Evolutionary conservation across 2,888 invertebrate genomes (phyloP).

Genomic region (Copidosoma aretas): DNA sequence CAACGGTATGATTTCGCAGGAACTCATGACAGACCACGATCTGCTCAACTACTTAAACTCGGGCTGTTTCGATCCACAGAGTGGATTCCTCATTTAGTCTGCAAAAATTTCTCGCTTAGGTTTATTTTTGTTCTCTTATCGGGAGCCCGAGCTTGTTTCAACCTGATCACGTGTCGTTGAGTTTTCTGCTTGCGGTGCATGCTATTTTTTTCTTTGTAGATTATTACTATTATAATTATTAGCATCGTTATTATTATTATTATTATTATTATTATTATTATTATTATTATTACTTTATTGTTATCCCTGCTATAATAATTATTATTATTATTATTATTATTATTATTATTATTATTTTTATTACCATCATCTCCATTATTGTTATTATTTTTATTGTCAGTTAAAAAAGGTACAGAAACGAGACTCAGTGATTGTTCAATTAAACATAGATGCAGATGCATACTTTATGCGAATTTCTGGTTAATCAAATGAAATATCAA

Average conservation of each 20-base stretch:
- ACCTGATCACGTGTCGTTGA: conserved; percentile 28
- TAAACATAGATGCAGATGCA: not conserved
- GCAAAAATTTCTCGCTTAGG: conserved; percentile 8
- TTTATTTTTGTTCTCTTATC: conserved; percentile 4
- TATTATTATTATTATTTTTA: conserved; percentile 1
- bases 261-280: not conserved
- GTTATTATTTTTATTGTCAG: conserved; percentile 11
- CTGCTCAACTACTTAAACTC: conserved; percentile 88
- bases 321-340: not conserved
- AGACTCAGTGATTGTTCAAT: conserved; percentile 31
- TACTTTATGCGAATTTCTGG: not conserved
- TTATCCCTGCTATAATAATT: not conserved
- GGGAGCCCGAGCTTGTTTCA: conserved; percentile 1
- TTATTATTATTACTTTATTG: not conserved
- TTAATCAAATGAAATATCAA: too few relatives aligned
- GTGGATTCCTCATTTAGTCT: conserved; percentile 58
- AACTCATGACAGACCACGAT: conserved; percentile 87
- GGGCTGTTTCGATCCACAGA: conserved; percentile 78
- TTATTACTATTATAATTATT: too few relatives aligned
- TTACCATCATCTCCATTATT: conserved; percentile 3
- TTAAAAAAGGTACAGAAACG: conserved; percentile 26
- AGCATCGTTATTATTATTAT: conserved; percentile 5
- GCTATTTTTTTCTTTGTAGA: conserved; percentile 16
- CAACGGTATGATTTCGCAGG: conserved; percentile 70
- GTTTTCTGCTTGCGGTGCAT: conserved; percentile 26